Conservation (phyloP, 2,888 invertebrate species). For the Cyrtodaria siliqua region DNA sequence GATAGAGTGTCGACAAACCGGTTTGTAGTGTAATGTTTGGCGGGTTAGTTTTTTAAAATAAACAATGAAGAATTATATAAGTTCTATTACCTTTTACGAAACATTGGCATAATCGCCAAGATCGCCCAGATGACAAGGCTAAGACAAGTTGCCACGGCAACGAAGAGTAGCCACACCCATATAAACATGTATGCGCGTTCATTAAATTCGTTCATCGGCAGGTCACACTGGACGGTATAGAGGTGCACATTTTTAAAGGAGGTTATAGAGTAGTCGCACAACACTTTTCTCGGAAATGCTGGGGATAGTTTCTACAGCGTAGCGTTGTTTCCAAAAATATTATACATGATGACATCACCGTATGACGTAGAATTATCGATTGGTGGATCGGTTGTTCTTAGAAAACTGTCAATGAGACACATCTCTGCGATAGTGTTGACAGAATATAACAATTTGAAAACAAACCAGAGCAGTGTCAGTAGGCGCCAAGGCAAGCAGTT, state of each 20-base stretch:
- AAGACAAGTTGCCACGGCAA: conserved; percentile 43
- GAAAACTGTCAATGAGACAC: conserved; percentile 27
- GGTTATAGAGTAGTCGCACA: conserved; percentile 35
- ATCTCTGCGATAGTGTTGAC: conserved; percentile 48
- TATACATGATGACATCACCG: conserved; percentile 48
- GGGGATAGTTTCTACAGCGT: conserved; percentile 27
- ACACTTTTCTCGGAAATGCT: conserved; percentile 30
- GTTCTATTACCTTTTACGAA: conserved; percentile 56
- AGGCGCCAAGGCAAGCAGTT: conserved; percentile 52
- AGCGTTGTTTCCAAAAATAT: conserved; percentile 39
- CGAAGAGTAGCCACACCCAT: conserved; percentile 59
- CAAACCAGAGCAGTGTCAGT: conserved; percentile 45
- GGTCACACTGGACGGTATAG: conserved; percentile 39
- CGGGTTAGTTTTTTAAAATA: too few relatives aligned
- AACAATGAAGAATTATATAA: too few relatives aligned
- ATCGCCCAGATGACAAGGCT: conserved; percentile 44
- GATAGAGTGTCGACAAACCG: too few relatives aligned
- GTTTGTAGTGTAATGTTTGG: too few relatives aligned
- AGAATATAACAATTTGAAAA: conserved; percentile 47
- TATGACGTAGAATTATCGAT: conserved; percentile 50
- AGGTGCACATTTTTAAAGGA: conserved; percentile 15
- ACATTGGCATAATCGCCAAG: conserved; percentile 33
- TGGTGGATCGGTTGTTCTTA: conserved; percentile 32
- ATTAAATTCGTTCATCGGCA: conserved; percentile 42
- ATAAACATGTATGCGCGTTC: conserved; percentile 50